Evolutionary conservation across 2,797 vertebrate genomes (phyloP).

Genomic region (Margarornis squamiger): DNA sequence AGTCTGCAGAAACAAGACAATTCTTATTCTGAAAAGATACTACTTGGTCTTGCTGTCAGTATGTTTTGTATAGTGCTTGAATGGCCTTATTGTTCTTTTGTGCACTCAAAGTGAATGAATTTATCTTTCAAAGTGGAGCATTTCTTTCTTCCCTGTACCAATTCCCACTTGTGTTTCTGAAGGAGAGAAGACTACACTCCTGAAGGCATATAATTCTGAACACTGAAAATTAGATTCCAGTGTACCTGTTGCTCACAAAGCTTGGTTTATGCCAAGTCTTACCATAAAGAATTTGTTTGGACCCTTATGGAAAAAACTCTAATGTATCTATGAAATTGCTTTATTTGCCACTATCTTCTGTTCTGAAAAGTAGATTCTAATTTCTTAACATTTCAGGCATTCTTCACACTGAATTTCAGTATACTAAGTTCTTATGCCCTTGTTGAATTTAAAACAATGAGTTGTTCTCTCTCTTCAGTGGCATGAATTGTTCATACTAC

Average conservation of each 20-base stretch:
- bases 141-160: slow-evolving; percentile 15
- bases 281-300: not conserved
- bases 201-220: not conserved
- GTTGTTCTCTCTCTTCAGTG: not conserved
- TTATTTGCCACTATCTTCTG: not conserved
- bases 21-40: slow-evolving; percentile 8
- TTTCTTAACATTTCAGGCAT: not conserved
- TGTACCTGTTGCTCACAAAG: not conserved
- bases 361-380: not conserved
- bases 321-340: not conserved
- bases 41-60: slow-evolving; percentile 27
- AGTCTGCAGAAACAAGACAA: not conserved
- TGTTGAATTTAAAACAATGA: not conserved
- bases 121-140: slow-evolving; percentile 35
- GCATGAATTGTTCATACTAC: not conserved
- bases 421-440: not conserved
- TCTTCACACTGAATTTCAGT: not conserved
- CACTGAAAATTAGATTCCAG: slow-evolving; percentile 11
- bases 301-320: not conserved
- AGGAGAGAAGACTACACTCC: not conserved
- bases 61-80: slow-evolving; percentile 27
- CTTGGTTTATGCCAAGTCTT: not conserved
- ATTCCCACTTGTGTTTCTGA: slow-evolving; percentile 39
- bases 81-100: slow-evolving; percentile 43
- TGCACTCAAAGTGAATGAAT: slow-evolving; percentile 38